These are phyloP conservation scores for Halcyon badia DNA, from an alignment of 2,797 vertebrate genomes.

Conservation along the genomic window DNA sequence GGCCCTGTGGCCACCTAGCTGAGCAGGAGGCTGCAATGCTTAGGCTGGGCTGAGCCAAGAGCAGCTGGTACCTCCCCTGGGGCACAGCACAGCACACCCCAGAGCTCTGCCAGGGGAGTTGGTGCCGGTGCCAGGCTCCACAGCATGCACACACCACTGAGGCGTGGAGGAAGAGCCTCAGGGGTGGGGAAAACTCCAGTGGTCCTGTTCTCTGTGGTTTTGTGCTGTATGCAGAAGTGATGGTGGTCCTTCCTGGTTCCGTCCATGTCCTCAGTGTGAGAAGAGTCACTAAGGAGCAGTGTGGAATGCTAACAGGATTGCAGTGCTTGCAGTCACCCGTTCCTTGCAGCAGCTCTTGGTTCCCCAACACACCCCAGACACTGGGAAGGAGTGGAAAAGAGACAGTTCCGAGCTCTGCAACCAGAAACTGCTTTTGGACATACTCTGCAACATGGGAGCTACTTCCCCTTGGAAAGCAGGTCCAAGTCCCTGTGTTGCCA, in stretches of 20 bases:
- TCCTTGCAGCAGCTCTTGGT: not conserved
- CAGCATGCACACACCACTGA: not conserved
- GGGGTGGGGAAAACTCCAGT: not conserved
- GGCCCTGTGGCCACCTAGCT: not conserved
- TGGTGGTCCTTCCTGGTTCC: not conserved
- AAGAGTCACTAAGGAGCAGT: not conserved
- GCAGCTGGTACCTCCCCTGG: not conserved
- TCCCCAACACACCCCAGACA: not conserved
- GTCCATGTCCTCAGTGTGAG: fast-evolving
- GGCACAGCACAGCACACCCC: slow-evolving; percentile 13
- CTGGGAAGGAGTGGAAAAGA: not conserved
- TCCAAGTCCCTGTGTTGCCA: not conserved
- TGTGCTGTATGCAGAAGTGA: fast-evolving
- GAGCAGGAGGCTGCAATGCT: not conserved
- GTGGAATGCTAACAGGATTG: not conserved
- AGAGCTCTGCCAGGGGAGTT: not conserved
- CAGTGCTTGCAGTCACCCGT: not conserved
- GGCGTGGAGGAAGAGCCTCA: fast-evolving
- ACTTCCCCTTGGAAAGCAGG: not conserved
- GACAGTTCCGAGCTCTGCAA: not conserved
- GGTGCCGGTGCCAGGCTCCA: not conserved
- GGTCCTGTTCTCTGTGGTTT: not conserved
- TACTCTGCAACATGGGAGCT: not conserved
- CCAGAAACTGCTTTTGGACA: not conserved
- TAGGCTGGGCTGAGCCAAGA: not conserved